Conservation (phyloP, 1,140 invertebrate genomes). For the Hyles vespertilio region DNA sequence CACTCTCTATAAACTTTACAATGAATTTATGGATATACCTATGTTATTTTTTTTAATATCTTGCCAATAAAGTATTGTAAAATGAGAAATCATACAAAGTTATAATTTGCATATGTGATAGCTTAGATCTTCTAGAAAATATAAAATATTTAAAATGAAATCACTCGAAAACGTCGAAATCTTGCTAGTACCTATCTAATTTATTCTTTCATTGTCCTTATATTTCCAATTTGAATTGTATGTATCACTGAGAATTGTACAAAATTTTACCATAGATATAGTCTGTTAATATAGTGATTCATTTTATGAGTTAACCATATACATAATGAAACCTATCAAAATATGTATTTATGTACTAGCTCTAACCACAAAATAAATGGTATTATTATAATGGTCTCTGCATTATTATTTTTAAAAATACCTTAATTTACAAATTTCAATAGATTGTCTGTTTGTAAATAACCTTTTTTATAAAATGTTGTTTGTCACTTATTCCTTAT, state of each 20-base stretch:
- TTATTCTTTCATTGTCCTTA: slow-evolving; percentile 36
- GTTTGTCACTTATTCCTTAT: no score
- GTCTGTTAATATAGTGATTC: slow-evolving; percentile 48
- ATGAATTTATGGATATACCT: slow-evolving; percentile 55
- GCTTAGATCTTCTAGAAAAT: slow-evolving; percentile 61
- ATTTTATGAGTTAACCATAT: slow-evolving; percentile 64
- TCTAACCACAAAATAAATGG: slow-evolving; percentile 68
- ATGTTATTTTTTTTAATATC: slow-evolving; percentile 54
- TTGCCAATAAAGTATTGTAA: slow-evolving; percentile 71
- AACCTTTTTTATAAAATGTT: no score
- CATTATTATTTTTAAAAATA: neutral
- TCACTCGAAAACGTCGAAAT: slow-evolving; percentile 44
- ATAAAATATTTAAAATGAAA: slow-evolving; percentile 36
- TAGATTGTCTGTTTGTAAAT: no score
- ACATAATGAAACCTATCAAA: slow-evolving; percentile 46
- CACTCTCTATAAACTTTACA: slow-evolving; percentile 66
- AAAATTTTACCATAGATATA: slow-evolving; percentile 58
- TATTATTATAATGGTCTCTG: slow-evolving; percentile 42
- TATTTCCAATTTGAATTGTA: slow-evolving; percentile 37
- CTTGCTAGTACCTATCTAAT: slow-evolving; percentile 37
- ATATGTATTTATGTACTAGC: slow-evolving; percentile 67
- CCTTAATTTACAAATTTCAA: no score
- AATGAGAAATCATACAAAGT: slow-evolving; percentile 51
- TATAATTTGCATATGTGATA: slow-evolving; percentile 65
- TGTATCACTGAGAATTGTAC: slow-evolving; percentile 54